phyloP scores from a whole-genome alignment of 2,888 invertebrate genomes.

The Drosophila prolongata region DNA sequence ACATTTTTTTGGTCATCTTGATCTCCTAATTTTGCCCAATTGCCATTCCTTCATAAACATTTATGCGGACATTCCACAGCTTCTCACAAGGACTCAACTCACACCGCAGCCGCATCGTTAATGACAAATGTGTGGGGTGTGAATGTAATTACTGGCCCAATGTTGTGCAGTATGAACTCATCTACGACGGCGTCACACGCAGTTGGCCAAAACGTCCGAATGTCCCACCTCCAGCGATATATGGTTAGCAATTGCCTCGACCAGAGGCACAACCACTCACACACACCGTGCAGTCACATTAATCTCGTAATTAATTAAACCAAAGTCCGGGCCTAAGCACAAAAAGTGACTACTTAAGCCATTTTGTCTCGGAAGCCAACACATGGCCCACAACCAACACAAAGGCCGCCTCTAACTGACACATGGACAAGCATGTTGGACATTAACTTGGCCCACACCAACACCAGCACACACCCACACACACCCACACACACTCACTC shows the following conservation, averaged over 20 bases:
- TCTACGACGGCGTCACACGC: constrained; percentile 46
- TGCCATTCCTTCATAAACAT: constrained; percentile 26
- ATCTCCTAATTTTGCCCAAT: neutral
- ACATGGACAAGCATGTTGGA: constrained; percentile 74
- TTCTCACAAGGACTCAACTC: neutral
- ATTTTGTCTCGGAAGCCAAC: constrained; percentile 75
- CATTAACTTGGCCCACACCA: constrained; percentile 71
- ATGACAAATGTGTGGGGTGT: constrained; percentile 63
- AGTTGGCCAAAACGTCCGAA: constrained; percentile 40
- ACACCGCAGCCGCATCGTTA: constrained; percentile 21
- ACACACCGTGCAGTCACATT: constrained; percentile 60
- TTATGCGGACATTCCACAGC: constrained; percentile 9
- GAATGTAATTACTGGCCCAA: constrained; percentile 60
- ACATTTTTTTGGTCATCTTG: no score
- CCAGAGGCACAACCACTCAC: constrained; percentile 27
- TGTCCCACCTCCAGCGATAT: constrained; percentile 4
- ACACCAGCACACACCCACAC: constrained; percentile 62
- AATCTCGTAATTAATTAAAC: constrained; percentile 80
- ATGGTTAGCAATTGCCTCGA: constrained; percentile 45
- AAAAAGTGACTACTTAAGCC: constrained; percentile 81
- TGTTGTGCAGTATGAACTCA: constrained; percentile 38
- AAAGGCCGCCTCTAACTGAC: constrained; percentile 64
- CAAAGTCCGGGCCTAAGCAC: constrained; percentile 80
- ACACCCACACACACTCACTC: constrained; percentile 53
- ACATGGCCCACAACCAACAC: constrained; percentile 61